Percentiles rank a stretch among this genome's conserved stretches.
These are phyloP conservation scores for Amphipoea lucens DNA, from an alignment of 2,888 invertebrate species.

Conservation along the genomic window DNA sequence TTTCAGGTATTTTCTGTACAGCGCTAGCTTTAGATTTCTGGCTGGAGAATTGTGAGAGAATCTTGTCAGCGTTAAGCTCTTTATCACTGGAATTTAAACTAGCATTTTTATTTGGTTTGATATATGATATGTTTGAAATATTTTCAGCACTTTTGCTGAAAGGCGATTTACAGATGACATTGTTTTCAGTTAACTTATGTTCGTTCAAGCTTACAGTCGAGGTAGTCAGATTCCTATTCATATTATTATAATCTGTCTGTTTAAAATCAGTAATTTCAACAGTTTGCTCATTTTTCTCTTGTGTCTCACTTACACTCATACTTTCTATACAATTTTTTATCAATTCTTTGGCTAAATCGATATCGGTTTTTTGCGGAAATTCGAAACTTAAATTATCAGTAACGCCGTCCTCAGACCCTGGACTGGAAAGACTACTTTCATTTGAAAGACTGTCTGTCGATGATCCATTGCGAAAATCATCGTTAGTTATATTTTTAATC, in stretches of 20 bases:
- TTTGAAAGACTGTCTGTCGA: conserved; percentile 57
- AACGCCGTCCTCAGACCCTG: conserved; percentile 67
- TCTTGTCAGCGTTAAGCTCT: conserved; percentile 79
- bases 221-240: conserved; percentile 71
- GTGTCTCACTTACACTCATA: conserved; percentile 31
- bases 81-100: conserved; percentile 69
- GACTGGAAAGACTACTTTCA: conserved; percentile 68
- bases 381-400: conserved; percentile 63
- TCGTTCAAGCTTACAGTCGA: conserved; percentile 83
- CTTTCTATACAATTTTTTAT: conserved; percentile 42
- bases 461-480: conserved; percentile 41
- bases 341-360: conserved; percentile 66
- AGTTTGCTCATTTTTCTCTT: conserved; percentile 36
- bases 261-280: conserved; percentile 46
- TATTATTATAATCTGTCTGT: conserved; percentile 44
- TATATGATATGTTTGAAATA: conserved; percentile 70
- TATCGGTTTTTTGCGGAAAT: conserved; percentile 56
- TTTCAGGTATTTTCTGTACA: conserved; percentile 81
- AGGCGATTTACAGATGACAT: conserved; percentile 69
- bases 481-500: conserved; percentile 63
- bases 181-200: conserved; percentile 63
- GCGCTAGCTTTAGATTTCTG: conserved; percentile 82
- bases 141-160: conserved; percentile 85
- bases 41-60: conserved; percentile 79
- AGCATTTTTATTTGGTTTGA: conserved; percentile 58